Conservation (phyloP, 2,797 vertebrate genomes). For the Okamejei kenojei region DNA sequence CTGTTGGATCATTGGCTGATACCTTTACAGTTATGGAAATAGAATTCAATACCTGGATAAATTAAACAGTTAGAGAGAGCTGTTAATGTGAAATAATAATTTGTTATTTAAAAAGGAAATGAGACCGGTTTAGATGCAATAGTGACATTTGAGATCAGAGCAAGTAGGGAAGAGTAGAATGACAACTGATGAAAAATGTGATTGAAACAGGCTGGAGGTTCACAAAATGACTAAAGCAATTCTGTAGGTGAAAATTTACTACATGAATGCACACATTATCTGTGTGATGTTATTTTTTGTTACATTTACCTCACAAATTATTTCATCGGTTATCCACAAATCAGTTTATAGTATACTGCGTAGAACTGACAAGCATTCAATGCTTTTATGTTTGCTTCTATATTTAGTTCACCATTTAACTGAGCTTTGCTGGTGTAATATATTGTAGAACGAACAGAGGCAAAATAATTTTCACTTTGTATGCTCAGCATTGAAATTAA, state of each 20-base stretch:
- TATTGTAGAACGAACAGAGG: neutral
- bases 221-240: neutral
- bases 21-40: neutral
- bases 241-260: neutral
- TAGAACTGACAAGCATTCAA: neutral
- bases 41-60: neutral
- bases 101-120: neutral
- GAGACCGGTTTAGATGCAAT: neutral
- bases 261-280: neutral
- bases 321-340: neutral
- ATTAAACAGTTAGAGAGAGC: neutral
- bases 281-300: neutral
- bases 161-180: neutral
- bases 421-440: neutral
- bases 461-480: neutral
- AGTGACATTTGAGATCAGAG: neutral
- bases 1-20: neutral
- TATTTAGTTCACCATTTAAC: neutral
- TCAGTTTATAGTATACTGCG: neutral
- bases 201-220: neutral
- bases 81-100: neutral
- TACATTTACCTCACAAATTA: slow-evolving; percentile 5
- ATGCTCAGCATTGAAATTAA: neutral
- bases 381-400: neutral
- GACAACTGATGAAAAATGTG: neutral